phyloP scores from a whole-genome alignment of 2,888 invertebrate genomes.

The Thalpophila matura region DNA sequence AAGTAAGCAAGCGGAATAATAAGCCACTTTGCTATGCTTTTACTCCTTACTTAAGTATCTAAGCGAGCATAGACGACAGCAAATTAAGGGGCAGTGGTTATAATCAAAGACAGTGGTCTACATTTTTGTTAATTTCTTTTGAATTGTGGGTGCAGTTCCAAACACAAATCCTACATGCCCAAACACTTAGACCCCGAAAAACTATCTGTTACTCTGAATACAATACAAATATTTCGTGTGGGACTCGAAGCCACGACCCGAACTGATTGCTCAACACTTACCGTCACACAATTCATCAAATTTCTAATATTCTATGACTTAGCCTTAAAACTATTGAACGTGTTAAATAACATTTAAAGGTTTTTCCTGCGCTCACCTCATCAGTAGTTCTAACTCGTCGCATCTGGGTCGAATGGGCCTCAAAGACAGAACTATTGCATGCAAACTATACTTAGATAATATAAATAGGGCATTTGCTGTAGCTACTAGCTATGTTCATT shows the following conservation, averaged over 20 bases:
- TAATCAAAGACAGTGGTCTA: no score
- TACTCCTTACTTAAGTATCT: conserved; percentile 16
- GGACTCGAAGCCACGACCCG: no score
- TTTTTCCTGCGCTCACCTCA: conserved; percentile 23
- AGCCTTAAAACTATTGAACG: conserved; percentile 24
- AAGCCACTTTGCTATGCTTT: conserved; percentile 19
- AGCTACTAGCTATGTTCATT: not conserved
- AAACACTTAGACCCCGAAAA: no score
- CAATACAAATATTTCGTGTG: no score
- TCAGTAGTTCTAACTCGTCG: conserved; percentile 44
- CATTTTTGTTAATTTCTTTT: not conserved
- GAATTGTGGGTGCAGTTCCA: no score
- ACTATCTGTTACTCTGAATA: no score
- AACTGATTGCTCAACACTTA: no score
- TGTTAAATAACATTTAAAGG: conserved; percentile 27
- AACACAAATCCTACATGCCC: no score
- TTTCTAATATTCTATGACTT: no score
- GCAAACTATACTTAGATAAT: conserved; percentile 47
- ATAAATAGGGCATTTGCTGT: conserved; percentile 16
- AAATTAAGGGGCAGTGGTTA: conserved; percentile 20
- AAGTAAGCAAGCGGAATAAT: conserved; percentile 50
- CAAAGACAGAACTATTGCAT: conserved; percentile 24
- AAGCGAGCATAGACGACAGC: not conserved
- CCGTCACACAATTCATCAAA: no score
- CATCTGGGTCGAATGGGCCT: conserved; percentile 49